Evolutionary conservation across 2,888 invertebrate species (phyloP).

Genomic region (Tortricodes alternella): DNA sequence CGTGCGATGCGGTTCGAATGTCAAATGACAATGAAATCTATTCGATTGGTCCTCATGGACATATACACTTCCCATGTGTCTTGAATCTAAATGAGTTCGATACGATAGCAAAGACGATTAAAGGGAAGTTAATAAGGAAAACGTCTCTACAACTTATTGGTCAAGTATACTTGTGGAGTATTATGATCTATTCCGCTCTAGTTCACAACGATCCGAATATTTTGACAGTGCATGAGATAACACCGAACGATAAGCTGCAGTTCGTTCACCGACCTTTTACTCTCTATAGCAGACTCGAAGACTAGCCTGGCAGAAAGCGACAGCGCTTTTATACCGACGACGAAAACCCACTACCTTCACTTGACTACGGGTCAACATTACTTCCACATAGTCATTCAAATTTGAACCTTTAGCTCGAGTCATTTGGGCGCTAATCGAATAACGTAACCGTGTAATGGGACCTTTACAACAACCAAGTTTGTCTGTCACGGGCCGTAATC

Average conservation of each 20-base stretch:
- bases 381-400: constrained; percentile 42
- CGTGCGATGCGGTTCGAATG: constrained; percentile 47
- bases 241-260: constrained; percentile 45
- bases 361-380: constrained; percentile 54
- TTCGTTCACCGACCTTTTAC: constrained; percentile 78
- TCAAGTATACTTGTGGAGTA: constrained; percentile 12
- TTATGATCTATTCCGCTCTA: constrained; percentile 18
- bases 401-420: constrained; percentile 51
- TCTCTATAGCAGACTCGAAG: constrained; percentile 68
- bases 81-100: constrained; percentile 50
- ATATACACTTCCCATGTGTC: constrained; percentile 46
- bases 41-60: constrained; percentile 51
- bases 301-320: constrained; percentile 76
- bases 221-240: constrained; percentile 52
- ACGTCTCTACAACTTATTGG: constrained; percentile 20
- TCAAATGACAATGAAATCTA: constrained; percentile 46
- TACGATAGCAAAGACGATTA: constrained; percentile 26
- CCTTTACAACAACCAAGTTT: constrained; percentile 28
- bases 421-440: constrained; percentile 40
- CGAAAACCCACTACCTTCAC: constrained; percentile 72
- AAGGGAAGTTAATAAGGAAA: constrained; percentile 18
- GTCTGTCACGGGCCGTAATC: constrained; percentile 39
- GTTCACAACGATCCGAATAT: constrained; percentile 41
- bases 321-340: constrained; percentile 76
- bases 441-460: constrained; percentile 32